A percentile compares a stretch with the other conserved stretches of the same genome.
Evolutionary conservation across 2,888 invertebrate genomes (phyloP).

Genomic region (Acleris laterana): DNA sequence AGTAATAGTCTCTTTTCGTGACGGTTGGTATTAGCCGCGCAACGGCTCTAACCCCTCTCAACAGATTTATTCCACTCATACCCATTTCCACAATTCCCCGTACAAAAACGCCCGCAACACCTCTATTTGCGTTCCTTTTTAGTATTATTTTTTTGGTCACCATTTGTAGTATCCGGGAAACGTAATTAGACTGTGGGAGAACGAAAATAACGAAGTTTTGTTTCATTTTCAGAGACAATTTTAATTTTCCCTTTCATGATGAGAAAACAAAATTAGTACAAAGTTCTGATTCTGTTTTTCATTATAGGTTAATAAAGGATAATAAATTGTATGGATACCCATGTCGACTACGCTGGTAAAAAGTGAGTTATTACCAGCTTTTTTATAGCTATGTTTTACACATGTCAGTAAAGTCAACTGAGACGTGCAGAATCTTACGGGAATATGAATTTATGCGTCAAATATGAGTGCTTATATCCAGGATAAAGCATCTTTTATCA

Average conservation of each 20-base stretch:
- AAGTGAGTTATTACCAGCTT: too few species aligned
- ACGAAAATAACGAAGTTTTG: slow-evolving; percentile 31
- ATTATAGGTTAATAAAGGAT: too few species aligned
- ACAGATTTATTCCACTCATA: slow-evolving; percentile 47
- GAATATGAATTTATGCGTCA: too few species aligned
- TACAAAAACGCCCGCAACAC: slow-evolving; percentile 30
- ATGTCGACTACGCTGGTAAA: too few species aligned
- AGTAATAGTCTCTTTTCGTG: slow-evolving; percentile 68
- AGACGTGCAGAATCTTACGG: too few species aligned
- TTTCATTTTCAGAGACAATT: slow-evolving; percentile 32
- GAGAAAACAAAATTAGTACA: slow-evolving; percentile 17
- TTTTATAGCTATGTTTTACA: too few species aligned
- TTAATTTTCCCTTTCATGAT: slow-evolving; percentile 14
- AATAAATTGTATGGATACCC: too few species aligned
- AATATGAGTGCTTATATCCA: too few species aligned
- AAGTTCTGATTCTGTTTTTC: slow-evolving; percentile 1
- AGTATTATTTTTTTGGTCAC: slow-evolving; percentile 21
- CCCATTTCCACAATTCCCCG: slow-evolving; percentile 30
- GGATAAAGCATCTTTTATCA: too few species aligned
- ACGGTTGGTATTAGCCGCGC: slow-evolving; percentile 54
- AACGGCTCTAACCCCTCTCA: slow-evolving; percentile 34
- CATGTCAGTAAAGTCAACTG: too few species aligned
- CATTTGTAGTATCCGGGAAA: slow-evolving; percentile 26
- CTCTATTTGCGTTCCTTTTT: slow-evolving; percentile 23
- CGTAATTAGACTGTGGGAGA: slow-evolving; percentile 31